A percentile compares a stretch with the other conserved stretches of the same genome.
phyloP scores from a whole-genome alignment of 2,113 vertebrate species.

The Mola mola region DNA sequence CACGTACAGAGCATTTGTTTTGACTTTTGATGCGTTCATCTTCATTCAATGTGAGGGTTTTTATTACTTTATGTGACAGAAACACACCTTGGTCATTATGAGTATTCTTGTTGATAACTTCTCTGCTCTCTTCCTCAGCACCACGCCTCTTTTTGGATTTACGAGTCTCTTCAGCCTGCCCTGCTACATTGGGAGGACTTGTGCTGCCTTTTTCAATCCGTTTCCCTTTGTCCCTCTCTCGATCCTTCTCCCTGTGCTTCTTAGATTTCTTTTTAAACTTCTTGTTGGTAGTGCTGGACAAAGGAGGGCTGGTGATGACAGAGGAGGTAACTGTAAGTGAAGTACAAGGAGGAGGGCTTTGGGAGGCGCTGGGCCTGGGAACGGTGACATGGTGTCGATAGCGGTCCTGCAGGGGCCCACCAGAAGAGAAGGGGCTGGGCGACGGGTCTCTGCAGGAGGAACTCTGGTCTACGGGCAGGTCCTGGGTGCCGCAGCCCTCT shows the following conservation, averaged over 20 bases:
- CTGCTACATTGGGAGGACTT: slow-evolving; percentile 38
- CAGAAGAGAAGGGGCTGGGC: slow-evolving; percentile 62
- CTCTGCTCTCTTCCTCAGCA: slow-evolving; percentile 35
- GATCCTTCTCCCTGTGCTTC: slow-evolving; percentile 86
- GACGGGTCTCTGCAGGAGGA: slow-evolving; percentile 83
- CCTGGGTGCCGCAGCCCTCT: slow-evolving; percentile 87
- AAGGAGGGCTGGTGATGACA: slow-evolving; percentile 65
- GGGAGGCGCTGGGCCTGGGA: slow-evolving; percentile 46
- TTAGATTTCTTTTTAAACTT: slow-evolving; percentile 87
- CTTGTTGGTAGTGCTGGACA: slow-evolving; percentile 73
- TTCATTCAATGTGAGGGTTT: too few species aligned
- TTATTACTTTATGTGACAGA: neutral
- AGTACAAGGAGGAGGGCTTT: slow-evolving; percentile 72
- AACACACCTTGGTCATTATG: slow-evolving; percentile 69
- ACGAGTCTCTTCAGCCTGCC: slow-evolving; percentile 51
- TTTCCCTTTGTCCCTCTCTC: slow-evolving; percentile 72
- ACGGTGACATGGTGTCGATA: slow-evolving; percentile 52
- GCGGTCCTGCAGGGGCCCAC: slow-evolving; percentile 69
- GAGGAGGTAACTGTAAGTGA: slow-evolving; percentile 70
- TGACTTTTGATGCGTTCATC: too few species aligned
- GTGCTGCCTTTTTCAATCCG: slow-evolving; percentile 48
- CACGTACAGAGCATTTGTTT: too few species aligned
- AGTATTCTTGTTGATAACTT: slow-evolving; percentile 43
- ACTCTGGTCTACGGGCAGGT: slow-evolving; percentile 84
- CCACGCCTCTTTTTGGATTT: slow-evolving; percentile 71